A percentile compares a stretch with the other conserved stretches of the same genome.
These are phyloP conservation scores for Malurus splendens DNA, from an alignment of 2,797 vertebrate species.

Conservation along the genomic window DNA sequence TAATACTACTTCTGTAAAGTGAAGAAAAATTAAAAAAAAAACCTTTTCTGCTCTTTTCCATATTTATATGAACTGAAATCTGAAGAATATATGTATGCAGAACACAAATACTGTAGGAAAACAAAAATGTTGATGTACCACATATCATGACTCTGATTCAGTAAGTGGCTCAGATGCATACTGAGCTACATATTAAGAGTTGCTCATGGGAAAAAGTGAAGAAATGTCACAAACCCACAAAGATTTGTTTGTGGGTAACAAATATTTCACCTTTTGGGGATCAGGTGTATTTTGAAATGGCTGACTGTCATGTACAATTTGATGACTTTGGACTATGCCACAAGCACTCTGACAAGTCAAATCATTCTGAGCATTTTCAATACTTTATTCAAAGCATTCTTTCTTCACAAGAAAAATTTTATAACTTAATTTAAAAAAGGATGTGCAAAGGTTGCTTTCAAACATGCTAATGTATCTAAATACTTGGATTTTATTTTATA, in stretches of 20 bases:
- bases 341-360: not conserved
- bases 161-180: not conserved
- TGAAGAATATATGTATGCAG: not conserved
- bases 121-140: not conserved
- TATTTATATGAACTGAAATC: not conserved
- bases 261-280: not conserved
- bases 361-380: not conserved
- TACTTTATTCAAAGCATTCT: not conserved
- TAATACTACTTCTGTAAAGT: not conserved
- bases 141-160: not conserved
- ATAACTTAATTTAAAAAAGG: not conserved
- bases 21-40: not conserved
- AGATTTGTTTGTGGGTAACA: not conserved
- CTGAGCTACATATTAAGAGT: not conserved
- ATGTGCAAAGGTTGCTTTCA: not conserved
- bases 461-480: not conserved
- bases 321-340: not conserved
- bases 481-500: not conserved
- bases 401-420: not conserved
- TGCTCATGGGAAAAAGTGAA: not conserved
- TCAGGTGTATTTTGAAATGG: not conserved
- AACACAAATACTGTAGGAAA: not conserved
- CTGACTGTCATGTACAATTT: not conserved
- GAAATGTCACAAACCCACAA: not conserved
- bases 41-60: fast-evolving